Base-by-base conservation (phyloP, 1,140 invertebrate genomes). In the Tetragonula clypearis region DNA sequence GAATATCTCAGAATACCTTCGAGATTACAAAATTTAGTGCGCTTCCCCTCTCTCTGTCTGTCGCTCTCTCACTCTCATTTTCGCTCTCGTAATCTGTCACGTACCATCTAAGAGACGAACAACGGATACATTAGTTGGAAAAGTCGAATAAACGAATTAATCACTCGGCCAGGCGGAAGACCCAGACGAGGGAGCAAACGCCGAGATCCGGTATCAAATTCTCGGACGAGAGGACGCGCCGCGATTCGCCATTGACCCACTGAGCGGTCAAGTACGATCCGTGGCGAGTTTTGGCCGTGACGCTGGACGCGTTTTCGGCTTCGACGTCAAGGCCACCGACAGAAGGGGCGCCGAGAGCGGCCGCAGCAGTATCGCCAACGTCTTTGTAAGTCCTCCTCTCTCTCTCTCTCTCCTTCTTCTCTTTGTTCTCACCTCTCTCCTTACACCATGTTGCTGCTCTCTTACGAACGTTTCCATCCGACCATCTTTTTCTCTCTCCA, bases 261-360 rank as follows among this genome's bases (percentile, higher is more conserved):
- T 96, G 0, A 96, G 95, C 35, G 98, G 97, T 12, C 96, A 97
- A 88, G 96, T 98, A 26, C 95, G 97, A n/a, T 96, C 97, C 0
- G 95, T 97, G 30, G 95, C 96, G 11, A 96, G 96, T 58, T 96
- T 97, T 84, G 93, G 95, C 3, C 94, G 96, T 60, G 97, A 97
- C 76, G 96, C 96, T 23, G 97, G 97, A 6, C 95, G 96, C 84
- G 96, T 98, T 62, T 98, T 97, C 90, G 97, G 97, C 6, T 98
- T 98, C 91, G 97, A 98, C 94, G 97, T 98, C n/a, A 98, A 98
- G 94, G 98, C 98, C 9, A 98, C 97, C 0, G 98, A 98, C 92
- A 96, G 96, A 82, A 91, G 95, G 71, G 98, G 98, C 0, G 96
- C 96, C 62, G 96, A 97, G 87, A 97, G 97, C 91, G 98, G 98